phyloP scores from a whole-genome alignment of 2,113 vertebrate species.

The Solenodon paradoxus region DNA sequence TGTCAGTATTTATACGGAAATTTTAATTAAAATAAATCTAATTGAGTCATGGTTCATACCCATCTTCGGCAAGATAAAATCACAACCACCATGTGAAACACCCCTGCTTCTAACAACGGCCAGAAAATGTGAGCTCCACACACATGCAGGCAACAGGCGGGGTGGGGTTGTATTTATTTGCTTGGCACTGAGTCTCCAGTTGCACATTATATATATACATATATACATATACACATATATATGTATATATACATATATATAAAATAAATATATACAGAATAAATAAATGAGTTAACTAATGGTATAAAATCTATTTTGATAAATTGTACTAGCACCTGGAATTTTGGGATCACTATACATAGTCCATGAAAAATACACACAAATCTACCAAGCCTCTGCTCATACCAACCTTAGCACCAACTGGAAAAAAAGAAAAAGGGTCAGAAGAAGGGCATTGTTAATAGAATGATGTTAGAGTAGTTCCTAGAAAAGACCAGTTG shows the following conservation, averaged over 20 bases:
- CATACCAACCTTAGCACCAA: not conserved
- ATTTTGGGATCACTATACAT: not conserved
- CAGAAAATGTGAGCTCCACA: not conserved
- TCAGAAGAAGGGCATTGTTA: not conserved
- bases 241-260: not conserved
- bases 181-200: not conserved
- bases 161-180: not conserved
- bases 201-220: not conserved
- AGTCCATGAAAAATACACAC: not conserved
- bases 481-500: not conserved
- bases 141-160: not conserved
- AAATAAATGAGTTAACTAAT: slow-evolving; percentile 1
- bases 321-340: not conserved
- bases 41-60: not conserved
- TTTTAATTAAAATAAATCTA: not conserved
- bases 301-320: not conserved
- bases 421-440: not conserved
- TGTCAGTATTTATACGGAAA: not conserved
- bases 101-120: not conserved
- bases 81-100: not conserved
- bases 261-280: not conserved
- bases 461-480: not conserved
- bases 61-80: slow-evolving; percentile 3
- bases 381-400: slow-evolving; percentile 20
- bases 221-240: not conserved